These are phyloP conservation scores for Heloderma charlesbogerti DNA, from an alignment of 2,113 vertebrate species.

Conservation along the genomic window DNA sequence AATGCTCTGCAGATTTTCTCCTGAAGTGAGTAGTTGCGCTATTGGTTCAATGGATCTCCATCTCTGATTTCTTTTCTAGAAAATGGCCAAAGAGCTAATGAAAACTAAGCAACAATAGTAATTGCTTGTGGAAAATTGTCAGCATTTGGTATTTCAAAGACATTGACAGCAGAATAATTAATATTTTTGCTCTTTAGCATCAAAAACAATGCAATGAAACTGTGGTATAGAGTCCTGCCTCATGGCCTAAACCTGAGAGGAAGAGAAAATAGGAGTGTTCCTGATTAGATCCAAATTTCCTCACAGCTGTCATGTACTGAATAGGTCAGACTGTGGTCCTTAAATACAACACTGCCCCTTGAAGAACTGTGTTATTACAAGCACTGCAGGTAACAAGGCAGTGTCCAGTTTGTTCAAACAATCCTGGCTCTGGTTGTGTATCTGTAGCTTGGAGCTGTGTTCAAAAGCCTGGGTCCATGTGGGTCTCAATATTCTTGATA, in stretches of 20 bases:
- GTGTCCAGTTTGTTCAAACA: background rate
- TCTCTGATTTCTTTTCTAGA: conserved; percentile 78
- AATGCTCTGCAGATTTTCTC: conserved; percentile 25
- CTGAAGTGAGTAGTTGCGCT: conserved; percentile 10
- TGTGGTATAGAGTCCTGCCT: background rate
- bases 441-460: background rate
- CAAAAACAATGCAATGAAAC: background rate
- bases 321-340: background rate
- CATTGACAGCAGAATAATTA: background rate
- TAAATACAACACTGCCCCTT: background rate
- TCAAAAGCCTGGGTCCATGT: background rate
- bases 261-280: background rate
- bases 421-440: background rate
- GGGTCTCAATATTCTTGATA: background rate
- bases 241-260: background rate
- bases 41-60: conserved; percentile 59
- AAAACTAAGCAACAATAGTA: background rate
- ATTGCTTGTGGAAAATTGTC: background rate
- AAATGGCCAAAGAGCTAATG: conserved; percentile 15
- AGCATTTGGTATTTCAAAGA: background rate
- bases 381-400: too few species aligned
- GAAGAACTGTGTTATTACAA: background rate
- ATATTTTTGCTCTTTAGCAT: background rate
- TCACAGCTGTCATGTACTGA: background rate
- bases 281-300: background rate